phyloP scores from a whole-genome alignment of 2,797 vertebrate genomes.

The Pipistrellus pygmaeus region DNA sequence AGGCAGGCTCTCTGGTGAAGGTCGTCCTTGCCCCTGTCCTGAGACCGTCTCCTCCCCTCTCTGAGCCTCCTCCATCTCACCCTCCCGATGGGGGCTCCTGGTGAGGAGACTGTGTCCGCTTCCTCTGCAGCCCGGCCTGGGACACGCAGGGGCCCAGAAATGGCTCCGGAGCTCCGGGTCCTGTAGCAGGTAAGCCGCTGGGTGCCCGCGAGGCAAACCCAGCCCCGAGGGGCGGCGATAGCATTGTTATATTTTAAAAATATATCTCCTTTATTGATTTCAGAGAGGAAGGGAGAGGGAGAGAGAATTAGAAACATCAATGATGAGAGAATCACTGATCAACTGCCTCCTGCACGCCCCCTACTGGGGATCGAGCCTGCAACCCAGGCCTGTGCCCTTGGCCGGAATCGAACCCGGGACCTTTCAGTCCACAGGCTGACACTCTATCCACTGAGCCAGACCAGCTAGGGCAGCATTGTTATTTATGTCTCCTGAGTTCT shows the following conservation, averaged over 20 bases:
- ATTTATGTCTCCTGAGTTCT: background rate
- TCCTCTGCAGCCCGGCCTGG: constrained; percentile 74
- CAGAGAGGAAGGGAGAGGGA: no score
- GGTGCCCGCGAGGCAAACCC: background rate
- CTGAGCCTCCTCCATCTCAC: background rate
- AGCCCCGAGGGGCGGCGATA: background rate
- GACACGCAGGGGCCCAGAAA: constrained; percentile 55
- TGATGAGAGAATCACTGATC: no score
- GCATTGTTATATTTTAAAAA: no score
- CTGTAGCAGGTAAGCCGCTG: constrained; percentile 75
- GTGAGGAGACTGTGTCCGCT: constrained; percentile 47
- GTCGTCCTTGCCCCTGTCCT: background rate
- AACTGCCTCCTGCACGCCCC: no score
- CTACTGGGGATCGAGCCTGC: no score
- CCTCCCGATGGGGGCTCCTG: background rate
- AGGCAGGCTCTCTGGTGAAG: background rate
- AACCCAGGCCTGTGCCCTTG: no score
- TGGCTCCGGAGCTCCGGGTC: constrained; percentile 77
- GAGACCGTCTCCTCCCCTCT: background rate
- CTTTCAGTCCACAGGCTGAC: no score
- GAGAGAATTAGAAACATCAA: no score
- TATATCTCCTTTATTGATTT: no score
- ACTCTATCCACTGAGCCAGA: no score
- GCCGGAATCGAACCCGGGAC: no score
- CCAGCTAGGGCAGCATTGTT: background rate